Conservation (phyloP, 1,140 invertebrate genomes). For the Drosophila sp. region DNA sequence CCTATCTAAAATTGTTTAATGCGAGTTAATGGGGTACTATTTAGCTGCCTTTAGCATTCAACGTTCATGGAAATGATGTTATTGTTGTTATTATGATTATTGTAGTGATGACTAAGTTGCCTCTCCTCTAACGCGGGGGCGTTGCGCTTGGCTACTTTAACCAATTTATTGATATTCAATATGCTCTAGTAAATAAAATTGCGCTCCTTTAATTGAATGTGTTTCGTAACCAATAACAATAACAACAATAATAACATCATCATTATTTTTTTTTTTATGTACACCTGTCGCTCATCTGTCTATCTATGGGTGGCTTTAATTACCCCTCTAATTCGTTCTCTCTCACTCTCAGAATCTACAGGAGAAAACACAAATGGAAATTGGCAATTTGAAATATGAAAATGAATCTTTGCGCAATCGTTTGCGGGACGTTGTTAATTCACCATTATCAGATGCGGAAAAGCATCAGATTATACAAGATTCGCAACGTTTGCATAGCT, state of each 20-base stretch:
- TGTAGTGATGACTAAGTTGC: constrained; percentile 7
- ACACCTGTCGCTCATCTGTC: constrained; percentile 22
- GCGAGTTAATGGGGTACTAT: no score
- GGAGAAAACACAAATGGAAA: constrained; percentile 87
- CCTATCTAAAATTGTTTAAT: no score
- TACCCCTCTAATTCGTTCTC: not conserved
- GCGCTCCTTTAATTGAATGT: constrained; percentile 62
- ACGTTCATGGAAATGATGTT: not conserved
- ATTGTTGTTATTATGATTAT: constrained; percentile 10
- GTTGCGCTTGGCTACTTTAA: constrained; percentile 70
- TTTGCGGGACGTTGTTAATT: constrained; percentile 90
- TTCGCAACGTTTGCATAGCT: constrained; percentile 87
- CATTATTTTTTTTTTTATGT: not conserved
- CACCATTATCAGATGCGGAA: constrained; percentile 91
- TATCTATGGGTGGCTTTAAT: constrained; percentile 19
- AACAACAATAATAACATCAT: constrained; percentile 17
- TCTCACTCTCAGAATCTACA: constrained; percentile 63
- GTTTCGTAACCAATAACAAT: constrained; percentile 29
- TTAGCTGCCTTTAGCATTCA: not conserved
- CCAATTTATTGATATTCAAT: constrained; percentile 68
- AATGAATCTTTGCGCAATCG: constrained; percentile 89
- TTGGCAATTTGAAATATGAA: constrained; percentile 88
- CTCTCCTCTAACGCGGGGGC: constrained; percentile 16
- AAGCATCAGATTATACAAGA: constrained; percentile 90
- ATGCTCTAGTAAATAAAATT: constrained; percentile 39